phyloP scores from a whole-genome alignment of 2,797 vertebrate species.

The Pitangus sulphuratus region DNA sequence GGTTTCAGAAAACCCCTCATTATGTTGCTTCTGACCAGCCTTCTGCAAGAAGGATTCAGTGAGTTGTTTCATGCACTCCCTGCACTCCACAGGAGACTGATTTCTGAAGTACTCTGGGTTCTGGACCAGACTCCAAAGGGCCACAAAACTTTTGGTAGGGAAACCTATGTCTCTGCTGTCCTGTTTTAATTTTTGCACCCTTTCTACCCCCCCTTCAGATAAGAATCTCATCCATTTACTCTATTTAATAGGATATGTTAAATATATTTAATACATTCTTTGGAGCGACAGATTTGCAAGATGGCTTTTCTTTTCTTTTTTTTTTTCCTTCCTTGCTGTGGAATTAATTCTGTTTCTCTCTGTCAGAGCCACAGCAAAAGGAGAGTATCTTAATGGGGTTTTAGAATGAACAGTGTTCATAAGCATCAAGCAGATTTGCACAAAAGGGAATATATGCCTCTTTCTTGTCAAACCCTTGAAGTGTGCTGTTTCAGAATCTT shows the following conservation, averaged over 20 bases:
- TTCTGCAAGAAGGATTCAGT: background rate
- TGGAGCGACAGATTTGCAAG: background rate
- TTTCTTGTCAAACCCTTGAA: slow-evolving; percentile 34
- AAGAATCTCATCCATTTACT: background rate
- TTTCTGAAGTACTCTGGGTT: background rate
- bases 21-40: background rate
- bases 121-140: background rate
- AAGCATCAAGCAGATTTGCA: slow-evolving; percentile 16
- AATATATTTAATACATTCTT: background rate
- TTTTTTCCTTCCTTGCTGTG: background rate
- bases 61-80: background rate
- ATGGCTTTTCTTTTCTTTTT: background rate
- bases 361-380: background rate
- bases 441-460: background rate
- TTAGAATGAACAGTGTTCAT: background rate
- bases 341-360: background rate
- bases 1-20: background rate
- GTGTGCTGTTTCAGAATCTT: slow-evolving; percentile 17
- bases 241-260: background rate
- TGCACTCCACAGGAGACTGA: background rate
- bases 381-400: background rate
- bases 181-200: background rate
- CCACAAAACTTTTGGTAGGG: background rate
- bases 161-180: background rate
- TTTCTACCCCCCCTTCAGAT: background rate